These are phyloP conservation scores for Tupiocoris notatus DNA, from an alignment of 2,888 invertebrate genomes.

Conservation along the genomic window DNA sequence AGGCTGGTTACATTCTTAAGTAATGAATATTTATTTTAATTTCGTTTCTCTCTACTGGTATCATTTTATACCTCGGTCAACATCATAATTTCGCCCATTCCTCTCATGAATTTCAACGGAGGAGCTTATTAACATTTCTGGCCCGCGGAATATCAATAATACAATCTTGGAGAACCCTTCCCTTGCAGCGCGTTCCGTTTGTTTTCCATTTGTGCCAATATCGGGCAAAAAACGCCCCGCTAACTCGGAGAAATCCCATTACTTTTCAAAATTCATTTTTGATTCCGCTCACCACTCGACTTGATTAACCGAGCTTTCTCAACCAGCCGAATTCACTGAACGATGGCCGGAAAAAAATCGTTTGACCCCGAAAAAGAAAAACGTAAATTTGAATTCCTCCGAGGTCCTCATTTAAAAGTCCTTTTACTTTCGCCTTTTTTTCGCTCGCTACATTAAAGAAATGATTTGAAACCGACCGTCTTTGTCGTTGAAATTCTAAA, in stretches of 20 bases:
- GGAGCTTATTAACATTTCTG: not conserved
- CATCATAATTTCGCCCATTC: not conserved
- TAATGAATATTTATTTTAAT: no score
- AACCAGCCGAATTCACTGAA: not conserved
- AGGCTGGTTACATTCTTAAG: no score
- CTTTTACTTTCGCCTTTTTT: not conserved
- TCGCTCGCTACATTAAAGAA: no score
- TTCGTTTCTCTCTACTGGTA: no score
- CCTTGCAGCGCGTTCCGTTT: not conserved
- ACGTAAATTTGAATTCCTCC: not conserved
- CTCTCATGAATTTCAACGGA: not conserved
- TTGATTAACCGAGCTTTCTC: not conserved
- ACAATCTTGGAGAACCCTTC: not conserved
- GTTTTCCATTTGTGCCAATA: not conserved
- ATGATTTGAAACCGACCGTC: no score
- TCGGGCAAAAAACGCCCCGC: not conserved
- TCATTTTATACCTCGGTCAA: no score
- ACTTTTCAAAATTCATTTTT: not conserved
- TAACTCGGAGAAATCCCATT: not conserved
- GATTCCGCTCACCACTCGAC: not conserved
- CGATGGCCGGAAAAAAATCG: not conserved
- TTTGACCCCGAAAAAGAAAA: not conserved
- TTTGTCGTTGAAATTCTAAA: no score
- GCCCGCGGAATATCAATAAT: not conserved
- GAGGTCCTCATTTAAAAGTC: not conserved